These are phyloP conservation scores for Rhabdornis inornatus DNA, from an alignment of 2,113 vertebrate species.

Conservation along the genomic window DNA sequence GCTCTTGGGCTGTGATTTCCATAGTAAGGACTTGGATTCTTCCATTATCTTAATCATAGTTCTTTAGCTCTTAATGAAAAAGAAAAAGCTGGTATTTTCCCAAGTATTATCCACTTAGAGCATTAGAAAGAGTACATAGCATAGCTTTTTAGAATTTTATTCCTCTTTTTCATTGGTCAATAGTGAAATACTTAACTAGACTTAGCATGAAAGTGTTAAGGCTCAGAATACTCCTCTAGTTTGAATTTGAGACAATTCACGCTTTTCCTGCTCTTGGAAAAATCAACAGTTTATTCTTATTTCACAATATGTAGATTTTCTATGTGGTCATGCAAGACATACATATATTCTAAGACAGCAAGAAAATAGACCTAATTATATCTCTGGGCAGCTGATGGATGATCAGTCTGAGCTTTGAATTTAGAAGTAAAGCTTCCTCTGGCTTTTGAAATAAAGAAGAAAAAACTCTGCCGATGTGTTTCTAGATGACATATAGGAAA, in stretches of 20 bases:
- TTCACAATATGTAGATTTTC: neutral
- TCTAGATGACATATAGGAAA: neutral
- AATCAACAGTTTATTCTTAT: neutral
- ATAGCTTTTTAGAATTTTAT: neutral
- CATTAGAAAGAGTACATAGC: neutral
- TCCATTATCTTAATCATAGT: neutral
- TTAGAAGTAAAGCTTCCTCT: neutral
- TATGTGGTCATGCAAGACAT: neutral
- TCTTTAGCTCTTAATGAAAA: neutral
- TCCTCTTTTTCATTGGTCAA: neutral
- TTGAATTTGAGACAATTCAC: neutral
- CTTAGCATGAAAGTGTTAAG: neutral
- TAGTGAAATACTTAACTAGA: neutral
- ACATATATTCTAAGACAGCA: neutral
- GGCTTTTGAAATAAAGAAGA: neutral
- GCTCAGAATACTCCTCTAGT: neutral
- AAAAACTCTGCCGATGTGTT: neutral
- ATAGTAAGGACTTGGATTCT: neutral
- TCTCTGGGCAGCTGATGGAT: neutral
- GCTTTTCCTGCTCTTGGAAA: neutral
- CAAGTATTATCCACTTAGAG: neutral
- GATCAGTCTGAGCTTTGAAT: neutral
- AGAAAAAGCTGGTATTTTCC: neutral
- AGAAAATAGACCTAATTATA: neutral
- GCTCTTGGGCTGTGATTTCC: neutral